phyloP scores from a whole-genome alignment of 2,113 vertebrate genomes.

The Phyllopteryx taeniolatus region DNA sequence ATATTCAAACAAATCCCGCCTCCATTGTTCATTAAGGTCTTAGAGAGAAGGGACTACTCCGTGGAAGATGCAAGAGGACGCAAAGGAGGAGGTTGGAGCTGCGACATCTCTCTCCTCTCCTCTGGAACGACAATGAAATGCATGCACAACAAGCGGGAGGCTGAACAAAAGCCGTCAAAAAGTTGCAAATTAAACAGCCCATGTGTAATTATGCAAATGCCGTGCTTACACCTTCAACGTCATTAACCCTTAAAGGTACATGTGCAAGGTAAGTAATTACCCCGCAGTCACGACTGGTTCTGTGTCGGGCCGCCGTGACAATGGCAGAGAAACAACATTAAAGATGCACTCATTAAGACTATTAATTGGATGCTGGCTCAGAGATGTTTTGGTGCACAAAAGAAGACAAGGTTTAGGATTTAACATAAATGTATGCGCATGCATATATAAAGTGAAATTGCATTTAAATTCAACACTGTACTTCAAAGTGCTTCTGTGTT shows the following conservation, averaged over 20 bases:
- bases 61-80: conserved; percentile 59
- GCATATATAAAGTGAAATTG: conserved; percentile 31
- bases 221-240: conserved; percentile 74
- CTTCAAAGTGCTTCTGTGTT: conserved; percentile 10
- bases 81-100: conserved; percentile 40
- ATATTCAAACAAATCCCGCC: conserved; percentile 96
- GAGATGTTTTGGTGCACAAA: conserved; percentile 62
- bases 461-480: conserved; percentile 20
- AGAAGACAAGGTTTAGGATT: conserved; percentile 22
- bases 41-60: conserved; percentile 68
- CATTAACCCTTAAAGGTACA: conserved; percentile 77
- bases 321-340: conserved; percentile 62
- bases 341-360: conserved; percentile 71
- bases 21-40: conserved; percentile 78
- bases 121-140: conserved; percentile 36
- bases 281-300: conserved; percentile 67
- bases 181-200: conserved; percentile 77
- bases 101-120: conserved; percentile 50
- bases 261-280: conserved; percentile 67
- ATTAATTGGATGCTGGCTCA: conserved; percentile 69
- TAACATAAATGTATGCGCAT: conserved; percentile 39
- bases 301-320: conserved; percentile 64
- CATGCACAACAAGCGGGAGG: conserved; percentile 64
- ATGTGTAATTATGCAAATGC: conserved; percentile 78
- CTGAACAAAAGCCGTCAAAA: conserved; percentile 71